phyloP scores from a whole-genome alignment of 64 coral and sea anemone genomes.

The Orbicella faveolata region DNA sequence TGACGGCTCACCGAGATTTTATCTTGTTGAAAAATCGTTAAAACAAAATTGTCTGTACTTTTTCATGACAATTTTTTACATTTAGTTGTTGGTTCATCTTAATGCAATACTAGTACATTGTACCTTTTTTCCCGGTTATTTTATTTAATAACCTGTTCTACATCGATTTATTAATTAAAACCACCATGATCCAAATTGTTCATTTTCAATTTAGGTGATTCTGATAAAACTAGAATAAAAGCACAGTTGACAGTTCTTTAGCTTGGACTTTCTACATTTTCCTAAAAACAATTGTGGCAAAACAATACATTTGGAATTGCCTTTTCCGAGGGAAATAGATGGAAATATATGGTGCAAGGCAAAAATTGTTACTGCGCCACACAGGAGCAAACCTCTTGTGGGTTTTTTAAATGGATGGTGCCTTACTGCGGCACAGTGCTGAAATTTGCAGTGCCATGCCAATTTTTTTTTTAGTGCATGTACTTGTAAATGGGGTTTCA shows the following conservation, averaged over 20 bases:
- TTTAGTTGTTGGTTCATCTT: background rate
- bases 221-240: background rate
- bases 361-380: too few species aligned
- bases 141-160: background rate
- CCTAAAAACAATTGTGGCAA: background rate
- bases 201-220: constrained; percentile 11
- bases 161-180: background rate
- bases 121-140: background rate
- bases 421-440: too few species aligned
- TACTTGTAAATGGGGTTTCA: too few species aligned
- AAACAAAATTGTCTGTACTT: background rate
- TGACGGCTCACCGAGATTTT: constrained; percentile 6
- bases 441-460: too few species aligned
- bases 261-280: background rate
- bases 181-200: constrained; percentile 4
- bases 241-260: background rate
- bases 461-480: too few species aligned
- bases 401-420: too few species aligned
- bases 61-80: background rate
- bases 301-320: too few species aligned
- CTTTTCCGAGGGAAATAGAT: too few species aligned
- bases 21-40: background rate
- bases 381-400: too few species aligned
- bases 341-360: too few species aligned
- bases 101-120: background rate